Evolutionary conservation across 2,113 vertebrate genomes (phyloP), one percentile per base, ranked within the genome.

Genomic region (Prionailurus bengalensis): DNA sequence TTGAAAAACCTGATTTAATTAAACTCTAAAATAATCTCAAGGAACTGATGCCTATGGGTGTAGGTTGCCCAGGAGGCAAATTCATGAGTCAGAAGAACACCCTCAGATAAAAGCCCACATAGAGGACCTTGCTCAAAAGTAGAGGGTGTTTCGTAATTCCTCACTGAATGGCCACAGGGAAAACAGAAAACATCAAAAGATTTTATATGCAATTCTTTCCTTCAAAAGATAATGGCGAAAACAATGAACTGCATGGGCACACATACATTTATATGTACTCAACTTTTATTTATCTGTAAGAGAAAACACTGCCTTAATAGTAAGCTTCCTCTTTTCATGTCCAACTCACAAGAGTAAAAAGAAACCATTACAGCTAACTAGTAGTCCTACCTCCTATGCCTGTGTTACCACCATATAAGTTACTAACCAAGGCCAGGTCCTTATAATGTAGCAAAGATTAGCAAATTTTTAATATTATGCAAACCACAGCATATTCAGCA

Each of bases 1-100:
- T 25, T 89, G n/a, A 96, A 82, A 86, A 82, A 82, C 10, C 70
- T 93, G 42, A 90, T 45, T 79, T 85, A 87, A 96, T 82, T 89
- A 68, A 96, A 87, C 78, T 82, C 86, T 66, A 53, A 86, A 91
- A n/a, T 31, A n/a, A 39, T 33, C 61, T 73, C 89, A 66, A 89
- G 17, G 58, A 89, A 85, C 33, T 21, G 29, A 73, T 36, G 73
- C 7, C 17, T 17, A 6, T 12, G 25, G n/a, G 7, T 87, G 29
- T 11, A 51, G 61, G 68, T 5, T 48, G 39, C 45, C 39, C 61
- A 51, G 23, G 21, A 95, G 80, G 19, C 63, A 73, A 93, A 73
- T 31, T 45, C 51, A 48, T n/a, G 5, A 63, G 61, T 88, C 74
- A 76, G 63, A 82, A 76, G 42, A 84, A 70, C 16, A 89, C 23